Base-by-base conservation (phyloP, 2,797 vertebrate genomes). In the Perdix hodgsoniae region DNA sequence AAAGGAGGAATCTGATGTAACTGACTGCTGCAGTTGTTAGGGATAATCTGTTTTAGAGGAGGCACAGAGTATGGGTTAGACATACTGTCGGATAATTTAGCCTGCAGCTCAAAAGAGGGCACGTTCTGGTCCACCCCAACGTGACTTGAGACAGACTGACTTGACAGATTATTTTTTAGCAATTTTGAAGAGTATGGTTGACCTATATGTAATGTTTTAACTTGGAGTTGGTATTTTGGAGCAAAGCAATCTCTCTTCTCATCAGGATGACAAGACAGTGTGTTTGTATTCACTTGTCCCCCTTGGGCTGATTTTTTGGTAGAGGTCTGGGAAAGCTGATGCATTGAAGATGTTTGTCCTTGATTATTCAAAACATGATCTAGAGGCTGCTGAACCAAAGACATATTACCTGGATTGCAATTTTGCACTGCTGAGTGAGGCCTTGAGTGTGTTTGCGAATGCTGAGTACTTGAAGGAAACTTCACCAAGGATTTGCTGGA, bases 221-320 rank as follows among this genome's bases (percentile, higher is more conserved):
- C 98, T 59, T 98, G 98, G 70, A 99, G 96, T 27, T 99, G 99
- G 95, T 99, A 99, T 97, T 99, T 99, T 12, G 99, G 99, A 97
- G 98, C 98, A 97, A 98, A 99, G 90, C 94, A 97, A 42, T 96
- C 93, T 49, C 95, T 95, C 26, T 86, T 96, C 67, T 96, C 71
- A 56, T 96, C 82, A 9, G 94, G 56, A 19, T 85, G 91, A 88
- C 63, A 47, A 45, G 91, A 82, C 86, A 97, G 31, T 0, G 18
- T 6, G 1, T 74, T 90, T 1, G 31, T 91, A 67, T 96, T 98
- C 90, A 94, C 95, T 88, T 96, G 91, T 84, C 97, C 97, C 59
- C 95, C 97, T 24, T 97, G 98, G 79, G 94, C 75, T 69, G 98
- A 94, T 59, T 92, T 93, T 91, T 98, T 97, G 95, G 98, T 96